A percentile compares a stretch with the other conserved stretches of the same genome.
phyloP scores from a whole-genome alignment of 2,113 vertebrate species.

The Puma concolor region DNA sequence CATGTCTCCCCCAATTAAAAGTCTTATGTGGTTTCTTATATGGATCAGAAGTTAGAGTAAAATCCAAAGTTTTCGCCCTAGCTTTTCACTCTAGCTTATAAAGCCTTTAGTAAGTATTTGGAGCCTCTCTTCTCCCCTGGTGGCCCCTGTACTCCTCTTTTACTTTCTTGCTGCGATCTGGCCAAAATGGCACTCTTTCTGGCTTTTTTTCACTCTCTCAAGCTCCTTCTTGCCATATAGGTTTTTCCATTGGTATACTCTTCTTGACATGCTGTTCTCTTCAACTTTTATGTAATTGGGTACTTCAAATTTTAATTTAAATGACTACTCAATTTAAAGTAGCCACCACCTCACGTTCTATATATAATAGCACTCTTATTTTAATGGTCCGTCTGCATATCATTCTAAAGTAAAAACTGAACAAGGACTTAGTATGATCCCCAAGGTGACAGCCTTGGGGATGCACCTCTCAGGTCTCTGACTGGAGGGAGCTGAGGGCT shows the following conservation, averaged over 20 bases:
- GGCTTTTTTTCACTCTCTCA: not conserved
- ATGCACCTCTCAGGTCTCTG: not conserved
- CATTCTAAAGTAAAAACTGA: not conserved
- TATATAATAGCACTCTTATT: not conserved
- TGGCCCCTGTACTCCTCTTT: not conserved
- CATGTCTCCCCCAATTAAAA: not conserved
- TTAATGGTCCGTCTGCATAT: not conserved
- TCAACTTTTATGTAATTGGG: not conserved
- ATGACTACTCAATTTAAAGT: not conserved
- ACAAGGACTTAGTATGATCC: not conserved
- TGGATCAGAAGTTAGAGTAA: not conserved
- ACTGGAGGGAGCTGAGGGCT: not conserved
- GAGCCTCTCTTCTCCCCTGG: not conserved
- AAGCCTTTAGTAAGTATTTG: not conserved
- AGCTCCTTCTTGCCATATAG: not conserved
- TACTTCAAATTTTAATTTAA: not conserved
- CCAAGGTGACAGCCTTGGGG: too few relatives aligned
- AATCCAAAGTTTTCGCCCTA: not conserved
- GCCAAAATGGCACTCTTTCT: not conserved
- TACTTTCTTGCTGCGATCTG: not conserved
- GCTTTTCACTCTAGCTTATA: not conserved
- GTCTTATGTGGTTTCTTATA: not conserved
- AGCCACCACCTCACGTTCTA: not conserved
- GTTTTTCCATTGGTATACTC: not conserved
- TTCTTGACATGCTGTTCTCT: not conserved